Base-by-base conservation (phyloP, 2,888 invertebrate genomes). In the Lasius fuliginosus region DNA sequence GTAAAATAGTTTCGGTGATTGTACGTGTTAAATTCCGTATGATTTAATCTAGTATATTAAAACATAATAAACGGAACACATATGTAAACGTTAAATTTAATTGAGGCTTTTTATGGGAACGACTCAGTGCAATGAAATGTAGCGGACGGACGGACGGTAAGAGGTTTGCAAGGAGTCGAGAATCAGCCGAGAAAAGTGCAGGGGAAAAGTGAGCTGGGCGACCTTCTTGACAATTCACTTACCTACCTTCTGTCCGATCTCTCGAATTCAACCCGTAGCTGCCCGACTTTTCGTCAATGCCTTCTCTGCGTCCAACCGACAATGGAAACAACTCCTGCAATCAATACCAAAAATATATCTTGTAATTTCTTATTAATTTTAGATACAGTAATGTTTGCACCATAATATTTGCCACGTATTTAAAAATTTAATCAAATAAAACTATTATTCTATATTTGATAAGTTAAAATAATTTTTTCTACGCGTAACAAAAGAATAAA, bases 201-300 rank as follows among this genome's bases (percentile, higher is more conserved):
- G 86, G 90, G 91, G 91, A 92, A 93, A 93, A 93, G 92, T 92
- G 89, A 92, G 90, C 91, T 89, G 90, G 92, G 86, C 92, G 94
- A 92, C 93, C 94, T 93, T 94, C 93, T 90, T 89, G 91, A 92
- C 90, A 92, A 86, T 90, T 89, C 89, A 86, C 89, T 88, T 85
- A 85, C 88, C 40, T 88, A 82, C 89, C 85, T 87, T 88, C 84
- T 88, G 88, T 85, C 77, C 85, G 82, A 75, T 84, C 86, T 82
- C 62, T 92, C 87, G 90, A 89, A 90, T 90, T 90, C 85, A 83
- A 75, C 85, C 82, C 77, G 68, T 86, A 58, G 12, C 30, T 27
- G 62, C 40, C 53, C 76, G 73, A 60, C 79, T 89, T 86, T 87
- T 83, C 75, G 82, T 86, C 49, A 82, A 89, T 85, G 77, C 81